Percentiles rank a stretch among this genome's conserved stretches.
Evolutionary conservation across 2,888 invertebrate genomes (phyloP).

Genomic region (Allolobophora icterica): DNA sequence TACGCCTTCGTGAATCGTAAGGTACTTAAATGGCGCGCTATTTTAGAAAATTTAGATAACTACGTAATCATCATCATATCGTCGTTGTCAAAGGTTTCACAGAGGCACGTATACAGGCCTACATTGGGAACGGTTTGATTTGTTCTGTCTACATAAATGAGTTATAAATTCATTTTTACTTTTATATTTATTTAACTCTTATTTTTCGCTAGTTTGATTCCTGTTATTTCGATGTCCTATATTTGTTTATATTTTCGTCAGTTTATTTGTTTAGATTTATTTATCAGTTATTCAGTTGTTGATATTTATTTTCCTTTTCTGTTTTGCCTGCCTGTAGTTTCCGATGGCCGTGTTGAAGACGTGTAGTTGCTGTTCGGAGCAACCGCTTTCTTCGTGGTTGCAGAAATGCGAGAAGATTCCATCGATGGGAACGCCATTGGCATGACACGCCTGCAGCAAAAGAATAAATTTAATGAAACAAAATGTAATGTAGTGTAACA

Average conservation of each 20-base stretch:
- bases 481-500: slow-evolving; percentile 1
- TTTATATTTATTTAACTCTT: not conserved
- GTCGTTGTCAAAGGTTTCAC: too few relatives aligned
- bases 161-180: too few relatives aligned
- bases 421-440: slow-evolving; percentile 40
- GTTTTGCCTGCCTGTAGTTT: not conserved
- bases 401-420: slow-evolving; percentile 44
- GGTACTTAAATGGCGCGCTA: too few relatives aligned
- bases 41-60: too few relatives aligned
- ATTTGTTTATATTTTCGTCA: not conserved
- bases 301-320: not conserved
- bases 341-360: slow-evolving; percentile 27
- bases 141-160: too few relatives aligned
- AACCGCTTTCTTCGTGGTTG: slow-evolving; percentile 39
- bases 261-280: not conserved
- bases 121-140: too few relatives aligned
- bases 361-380: slow-evolving; percentile 40
- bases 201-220: not conserved
- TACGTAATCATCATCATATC: too few relatives aligned
- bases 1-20: too few relatives aligned
- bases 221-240: not conserved
- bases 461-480: not conserved
- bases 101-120: too few relatives aligned
- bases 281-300: not conserved
- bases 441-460: slow-evolving; percentile 39